These are phyloP conservation scores for Nesidiocoris tenuis DNA, from an alignment of 2,888 invertebrate species.

Conservation along the genomic window DNA sequence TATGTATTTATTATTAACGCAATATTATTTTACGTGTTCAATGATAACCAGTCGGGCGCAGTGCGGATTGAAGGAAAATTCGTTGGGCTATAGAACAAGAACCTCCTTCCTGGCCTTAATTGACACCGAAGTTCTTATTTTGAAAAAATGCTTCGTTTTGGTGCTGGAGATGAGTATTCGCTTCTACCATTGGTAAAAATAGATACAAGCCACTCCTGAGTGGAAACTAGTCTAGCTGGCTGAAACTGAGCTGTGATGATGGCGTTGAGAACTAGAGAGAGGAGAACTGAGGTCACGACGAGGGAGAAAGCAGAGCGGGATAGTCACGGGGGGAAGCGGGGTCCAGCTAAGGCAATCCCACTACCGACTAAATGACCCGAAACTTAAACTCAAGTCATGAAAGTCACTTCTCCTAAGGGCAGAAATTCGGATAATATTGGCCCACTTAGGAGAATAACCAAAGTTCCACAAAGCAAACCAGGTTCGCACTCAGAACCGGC, in stretches of 20 bases:
- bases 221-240: no score
- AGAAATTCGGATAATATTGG: slow-evolving; percentile 41
- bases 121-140: no score
- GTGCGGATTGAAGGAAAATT: no score
- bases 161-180: no score
- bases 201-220: no score
- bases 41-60: no score
- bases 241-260: neutral
- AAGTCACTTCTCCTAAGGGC: slow-evolving; percentile 38
- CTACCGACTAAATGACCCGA: slow-evolving; percentile 40
- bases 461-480: slow-evolving; percentile 41
- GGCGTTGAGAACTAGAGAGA: neutral
- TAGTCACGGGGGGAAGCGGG: slow-evolving; percentile 1
- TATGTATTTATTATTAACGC: no score
- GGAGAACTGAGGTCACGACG: neutral
- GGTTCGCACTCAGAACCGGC: slow-evolving; percentile 4
- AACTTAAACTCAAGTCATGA: slow-evolving; percentile 43
- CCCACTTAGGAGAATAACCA: slow-evolving; percentile 37
- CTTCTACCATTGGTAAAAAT: no score
- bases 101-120: no score
- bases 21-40: no score
- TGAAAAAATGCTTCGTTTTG: no score
- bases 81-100: no score
- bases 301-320: neutral
- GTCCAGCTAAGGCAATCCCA: slow-evolving; percentile 16